Conservation (phyloP, 2,113 vertebrate species). For the Boulengeromyrus knoepffleri region DNA sequence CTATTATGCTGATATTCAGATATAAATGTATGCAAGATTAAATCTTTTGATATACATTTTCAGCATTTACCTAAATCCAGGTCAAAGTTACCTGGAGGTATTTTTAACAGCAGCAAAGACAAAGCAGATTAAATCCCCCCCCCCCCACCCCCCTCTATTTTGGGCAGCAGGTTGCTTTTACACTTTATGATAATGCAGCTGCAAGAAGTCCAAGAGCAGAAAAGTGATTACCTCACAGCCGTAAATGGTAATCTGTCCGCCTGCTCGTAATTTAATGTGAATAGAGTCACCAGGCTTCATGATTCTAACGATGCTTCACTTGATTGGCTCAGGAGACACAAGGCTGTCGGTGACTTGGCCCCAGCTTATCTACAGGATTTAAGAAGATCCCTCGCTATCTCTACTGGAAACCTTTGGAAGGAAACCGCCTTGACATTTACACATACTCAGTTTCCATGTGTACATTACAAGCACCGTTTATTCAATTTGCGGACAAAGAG, state of each 20-base stretch:
- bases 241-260: background rate
- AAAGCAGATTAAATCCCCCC: background rate
- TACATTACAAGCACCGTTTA: background rate
- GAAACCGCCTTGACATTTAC: constrained; percentile 4
- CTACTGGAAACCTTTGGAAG: background rate
- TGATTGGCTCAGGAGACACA: constrained; percentile 4
- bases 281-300: constrained; percentile 25
- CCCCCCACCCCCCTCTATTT: background rate
- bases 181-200: background rate
- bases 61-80: background rate
- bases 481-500: background rate
- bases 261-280: constrained; percentile 20
- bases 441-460: background rate
- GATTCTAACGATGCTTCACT: constrained; percentile 24
- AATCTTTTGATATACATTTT: background rate
- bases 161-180: background rate
- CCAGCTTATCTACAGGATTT: constrained; percentile 19
- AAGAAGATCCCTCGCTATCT: background rate
- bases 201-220: background rate
- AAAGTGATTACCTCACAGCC: background rate
- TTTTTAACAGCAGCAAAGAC: background rate
- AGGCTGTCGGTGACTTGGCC: constrained; percentile 8
- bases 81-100: constrained; percentile 7
- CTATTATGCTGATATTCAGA: background rate
- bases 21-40: constrained; percentile 33